Base-by-base conservation (phyloP, 2,113 vertebrate species). In the Grallaria varia region DNA sequence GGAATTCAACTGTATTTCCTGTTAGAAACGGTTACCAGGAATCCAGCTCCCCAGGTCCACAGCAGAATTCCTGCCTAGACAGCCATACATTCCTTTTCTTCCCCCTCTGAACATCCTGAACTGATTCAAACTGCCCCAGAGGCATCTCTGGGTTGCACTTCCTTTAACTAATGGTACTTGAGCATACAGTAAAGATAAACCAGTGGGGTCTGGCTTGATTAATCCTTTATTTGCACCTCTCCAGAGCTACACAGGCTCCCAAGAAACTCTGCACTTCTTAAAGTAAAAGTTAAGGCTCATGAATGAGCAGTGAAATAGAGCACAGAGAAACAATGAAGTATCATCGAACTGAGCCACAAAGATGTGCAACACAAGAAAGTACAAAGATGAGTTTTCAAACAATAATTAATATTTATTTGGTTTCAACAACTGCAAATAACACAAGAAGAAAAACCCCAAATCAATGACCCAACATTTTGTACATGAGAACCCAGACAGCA, bases 371-470 rank as follows among this genome's bases (percentile, higher is more conserved):
- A 84, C 69, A 40, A 72, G 56, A 52, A 52, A 55, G 77, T 18
- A 87, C 66, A 78, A 71, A 62, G 23, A 30, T 62, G 9, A 35
- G 49, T 93, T 93, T 84, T 62, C 31, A 83, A 82, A 39, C 60
- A 90, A 6, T 7, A 52, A 37, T 53, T 45, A 13, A 44, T 42
- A 56, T 94, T 96, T 95, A 95, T 96, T 96, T 73, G 45, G 45
- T 82, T 92, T 87, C 53, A 66, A 67, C 84, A 87, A 60, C 35
- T 79, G 53, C 79, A 91, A 68, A 21, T 75, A 89, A 87, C 60
- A 91, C 49, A 74, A 52, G 45, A 42, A 22, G 30, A 90, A 18
- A 85, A 88, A 69, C 18, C 23, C 72, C 85, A 62, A 30, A 59
- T 4, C 14, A 69, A 1, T 2, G 50, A 76, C 45, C 79, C 75